These are phyloP conservation scores for Hydraecia micacea DNA, from an alignment of 2,888 invertebrate genomes.

Conservation along the genomic window DNA sequence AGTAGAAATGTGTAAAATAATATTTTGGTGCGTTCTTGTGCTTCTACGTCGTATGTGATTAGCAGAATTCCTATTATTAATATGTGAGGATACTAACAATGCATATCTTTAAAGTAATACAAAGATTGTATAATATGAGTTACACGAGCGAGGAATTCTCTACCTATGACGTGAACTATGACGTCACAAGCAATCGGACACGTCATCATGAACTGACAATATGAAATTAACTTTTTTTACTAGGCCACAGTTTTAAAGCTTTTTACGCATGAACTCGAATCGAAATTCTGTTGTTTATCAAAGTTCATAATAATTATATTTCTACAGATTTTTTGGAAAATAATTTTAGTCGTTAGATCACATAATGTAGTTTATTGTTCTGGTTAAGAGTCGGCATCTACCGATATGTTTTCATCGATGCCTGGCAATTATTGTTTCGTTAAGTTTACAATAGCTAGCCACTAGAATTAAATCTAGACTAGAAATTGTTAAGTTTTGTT, in stretches of 20 bases:
- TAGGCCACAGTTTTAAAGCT: slow-evolving; percentile 48
- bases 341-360: slow-evolving; percentile 54
- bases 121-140: slow-evolving; percentile 68
- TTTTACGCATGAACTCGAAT: slow-evolving; percentile 67
- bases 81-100: slow-evolving; percentile 63
- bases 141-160: slow-evolving; percentile 65
- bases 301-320: slow-evolving; percentile 59
- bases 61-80: slow-evolving; percentile 65
- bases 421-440: slow-evolving; percentile 67
- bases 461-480: slow-evolving; percentile 60
- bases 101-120: slow-evolving; percentile 71
- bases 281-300: slow-evolving; percentile 62
- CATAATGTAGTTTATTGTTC: slow-evolving; percentile 49
- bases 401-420: slow-evolving; percentile 75
- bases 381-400: slow-evolving; percentile 67
- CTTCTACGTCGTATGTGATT: slow-evolving; percentile 30
- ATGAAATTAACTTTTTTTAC: slow-evolving; percentile 45
- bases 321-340: slow-evolving; percentile 42
- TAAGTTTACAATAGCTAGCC: slow-evolving; percentile 69
- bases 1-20: slow-evolving; percentile 42
- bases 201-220: slow-evolving; percentile 52
- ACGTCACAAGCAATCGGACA: slow-evolving; percentile 16
- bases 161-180: slow-evolving; percentile 17
- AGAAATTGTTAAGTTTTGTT: slow-evolving; percentile 72
- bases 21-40: slow-evolving; percentile 42